Percentiles rank a stretch among this genome's conserved stretches.
These are phyloP conservation scores for Coleophora flavipennella DNA, from an alignment of 2,888 invertebrate genomes.

Conservation along the genomic window DNA sequence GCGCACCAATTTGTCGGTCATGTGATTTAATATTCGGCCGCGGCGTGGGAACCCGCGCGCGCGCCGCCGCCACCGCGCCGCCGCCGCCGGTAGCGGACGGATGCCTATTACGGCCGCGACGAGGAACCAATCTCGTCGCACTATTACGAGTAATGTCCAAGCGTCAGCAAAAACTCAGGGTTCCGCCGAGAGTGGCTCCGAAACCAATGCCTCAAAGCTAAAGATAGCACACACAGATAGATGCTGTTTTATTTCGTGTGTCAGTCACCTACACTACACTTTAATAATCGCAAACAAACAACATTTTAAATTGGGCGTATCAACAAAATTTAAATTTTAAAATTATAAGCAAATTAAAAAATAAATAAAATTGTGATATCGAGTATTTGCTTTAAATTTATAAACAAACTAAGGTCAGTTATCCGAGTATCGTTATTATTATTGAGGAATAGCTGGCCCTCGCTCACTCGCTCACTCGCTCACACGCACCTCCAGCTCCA, in stretches of 20 bases:
- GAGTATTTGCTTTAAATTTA: no score
- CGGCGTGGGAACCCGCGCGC: background rate
- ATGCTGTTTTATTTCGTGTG: no score
- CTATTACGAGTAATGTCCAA: constrained; percentile 8
- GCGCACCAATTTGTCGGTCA: constrained; percentile 28
- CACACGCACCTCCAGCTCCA: background rate
- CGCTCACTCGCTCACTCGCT: background rate
- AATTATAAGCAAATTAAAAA: no score
- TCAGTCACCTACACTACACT: no score
- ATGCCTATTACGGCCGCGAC: constrained; percentile 16
- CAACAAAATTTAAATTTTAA: no score
- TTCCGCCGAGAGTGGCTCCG: background rate
- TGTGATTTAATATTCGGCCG: constrained; percentile 36
- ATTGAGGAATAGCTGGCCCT: no score
- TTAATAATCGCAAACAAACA: no score
- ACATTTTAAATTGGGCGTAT: no score
- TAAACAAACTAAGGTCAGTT: no score
- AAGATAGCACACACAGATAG: no score
- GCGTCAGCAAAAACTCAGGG: constrained; percentile 6
- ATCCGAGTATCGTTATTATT: no score
- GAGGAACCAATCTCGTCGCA: constrained; percentile 7
- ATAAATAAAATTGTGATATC: no score
- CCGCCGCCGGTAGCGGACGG: constrained; percentile 1
- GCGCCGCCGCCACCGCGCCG: constrained; percentile 7
- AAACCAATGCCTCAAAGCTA: background rate